Percentiles rank a stretch among this genome's conserved stretches.
phyloP scores from a whole-genome alignment of 1,140 invertebrate genomes.

The Meloidogyne floridensis region DNA sequence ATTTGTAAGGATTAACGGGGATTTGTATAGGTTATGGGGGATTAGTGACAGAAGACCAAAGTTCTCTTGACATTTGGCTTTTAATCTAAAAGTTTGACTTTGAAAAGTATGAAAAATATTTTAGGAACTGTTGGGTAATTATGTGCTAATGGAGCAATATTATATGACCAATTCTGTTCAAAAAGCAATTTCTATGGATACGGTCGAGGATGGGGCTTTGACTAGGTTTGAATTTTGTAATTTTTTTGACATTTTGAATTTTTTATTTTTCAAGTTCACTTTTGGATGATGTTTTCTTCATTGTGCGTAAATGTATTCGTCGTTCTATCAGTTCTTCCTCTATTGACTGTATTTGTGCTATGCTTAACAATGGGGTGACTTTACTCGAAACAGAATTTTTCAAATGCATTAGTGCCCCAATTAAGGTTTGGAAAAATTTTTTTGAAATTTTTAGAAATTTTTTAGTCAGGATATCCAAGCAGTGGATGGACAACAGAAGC shows the following conservation, averaged over 20 bases:
- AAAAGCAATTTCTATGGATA: conserved; percentile 88
- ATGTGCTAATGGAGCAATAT: conserved; percentile 89
- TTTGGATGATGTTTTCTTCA: conserved; percentile 96
- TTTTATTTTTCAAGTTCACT: conserved; percentile 73
- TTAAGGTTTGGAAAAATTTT: conserved; percentile 77
- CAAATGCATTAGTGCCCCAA: conserved; percentile 75
- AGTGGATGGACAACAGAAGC: conserved; percentile 60
- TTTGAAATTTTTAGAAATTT: conserved; percentile 72
- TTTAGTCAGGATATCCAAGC: conserved; percentile 73
- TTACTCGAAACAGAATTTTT: conserved; percentile 85
- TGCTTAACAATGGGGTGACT: conserved; percentile 88
- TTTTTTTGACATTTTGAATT: neutral
- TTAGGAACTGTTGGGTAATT: conserved; percentile 85
- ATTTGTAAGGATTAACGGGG: no score
- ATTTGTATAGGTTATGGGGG: no score
- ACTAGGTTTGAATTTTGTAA: conserved; percentile 69
- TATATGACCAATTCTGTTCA: conserved; percentile 92
- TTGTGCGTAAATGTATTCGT: conserved; percentile 90
- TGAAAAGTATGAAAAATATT: neutral
- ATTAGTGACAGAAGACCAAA: no score
- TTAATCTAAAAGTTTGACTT: neutral
- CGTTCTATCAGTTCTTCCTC: conserved; percentile 84
- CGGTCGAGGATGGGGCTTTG: conserved; percentile 73
- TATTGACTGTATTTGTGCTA: conserved; percentile 91
- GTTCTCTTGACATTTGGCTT: no score